phyloP scores from a whole-genome alignment of 2,888 invertebrate species.

The Himalopsyche japonica region DNA sequence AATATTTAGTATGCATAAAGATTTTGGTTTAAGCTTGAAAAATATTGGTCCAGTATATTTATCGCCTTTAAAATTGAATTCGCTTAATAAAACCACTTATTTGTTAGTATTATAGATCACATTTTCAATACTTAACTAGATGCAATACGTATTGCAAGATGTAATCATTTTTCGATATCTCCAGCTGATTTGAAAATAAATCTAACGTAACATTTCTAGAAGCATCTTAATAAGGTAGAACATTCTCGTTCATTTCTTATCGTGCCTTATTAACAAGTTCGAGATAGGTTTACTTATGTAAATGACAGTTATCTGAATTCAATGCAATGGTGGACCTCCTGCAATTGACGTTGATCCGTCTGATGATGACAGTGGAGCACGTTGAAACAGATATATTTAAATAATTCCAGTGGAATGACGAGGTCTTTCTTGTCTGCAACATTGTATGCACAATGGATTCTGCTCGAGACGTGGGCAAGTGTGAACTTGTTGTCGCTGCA shows the following conservation, averaged over 20 bases:
- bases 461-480: background rate
- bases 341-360: background rate
- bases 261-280: background rate
- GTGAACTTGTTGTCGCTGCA: background rate
- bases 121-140: background rate
- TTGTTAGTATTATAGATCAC: too few relatives aligned
- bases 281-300: background rate
- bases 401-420: background rate
- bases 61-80: too few relatives aligned
- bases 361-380: background rate
- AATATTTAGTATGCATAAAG: too few relatives aligned
- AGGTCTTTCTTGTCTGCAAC: background rate
- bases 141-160: background rate
- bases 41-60: too few relatives aligned
- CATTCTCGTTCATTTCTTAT: background rate
- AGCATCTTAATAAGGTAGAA: background rate
- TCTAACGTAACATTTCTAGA: background rate
- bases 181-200: background rate
- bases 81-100: too few relatives aligned
- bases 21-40: too few relatives aligned
- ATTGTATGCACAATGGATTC: background rate
- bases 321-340: background rate
- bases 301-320: background rate
- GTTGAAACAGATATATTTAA: background rate
- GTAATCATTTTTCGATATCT: background rate